These are phyloP conservation scores for Aplysina aerophoba DNA, from an alignment of 37 sponge, comb jelly and placozoan genomes.

Conservation along the genomic window DNA sequence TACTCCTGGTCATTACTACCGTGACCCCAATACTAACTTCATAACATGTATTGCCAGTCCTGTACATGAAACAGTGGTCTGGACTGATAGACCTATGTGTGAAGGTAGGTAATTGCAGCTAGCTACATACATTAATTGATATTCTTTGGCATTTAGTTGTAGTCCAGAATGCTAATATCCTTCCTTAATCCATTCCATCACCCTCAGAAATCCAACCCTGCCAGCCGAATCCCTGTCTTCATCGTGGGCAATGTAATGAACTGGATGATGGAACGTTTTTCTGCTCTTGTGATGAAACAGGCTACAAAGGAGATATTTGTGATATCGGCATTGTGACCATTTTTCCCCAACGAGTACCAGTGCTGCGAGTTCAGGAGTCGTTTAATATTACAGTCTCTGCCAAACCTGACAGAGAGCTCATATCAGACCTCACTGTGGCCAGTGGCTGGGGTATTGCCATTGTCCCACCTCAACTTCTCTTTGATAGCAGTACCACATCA, in stretches of 20 bases:
- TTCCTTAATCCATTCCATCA: too few species aligned
- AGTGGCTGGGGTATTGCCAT: not conserved
- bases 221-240: conserved; percentile 27
- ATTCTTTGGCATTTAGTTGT: too few species aligned
- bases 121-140: too few species aligned
- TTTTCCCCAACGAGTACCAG: not conserved
- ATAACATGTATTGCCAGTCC: not conserved
- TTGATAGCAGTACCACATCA: not conserved
- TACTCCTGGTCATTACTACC: not conserved
- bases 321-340: conserved; percentile 10
- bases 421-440: not conserved
- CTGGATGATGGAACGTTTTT: not conserved
- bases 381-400: conserved; percentile 1
- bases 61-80: not conserved
- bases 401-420: conserved; percentile 8
- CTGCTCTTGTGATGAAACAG: conserved; percentile 30
- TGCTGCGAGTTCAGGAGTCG: not conserved
- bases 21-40: not conserved
- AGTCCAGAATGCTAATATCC: too few species aligned
- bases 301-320: conserved; percentile 26
- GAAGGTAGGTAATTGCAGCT: not conserved
- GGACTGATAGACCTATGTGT: conserved; percentile 24
- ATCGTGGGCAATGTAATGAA: conserved; percentile 17
- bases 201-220: conserved; percentile 20
- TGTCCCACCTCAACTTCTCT: not conserved